phyloP scores from a whole-genome alignment of 2,888 invertebrate genomes.

The Dastarcus helophoroides region DNA sequence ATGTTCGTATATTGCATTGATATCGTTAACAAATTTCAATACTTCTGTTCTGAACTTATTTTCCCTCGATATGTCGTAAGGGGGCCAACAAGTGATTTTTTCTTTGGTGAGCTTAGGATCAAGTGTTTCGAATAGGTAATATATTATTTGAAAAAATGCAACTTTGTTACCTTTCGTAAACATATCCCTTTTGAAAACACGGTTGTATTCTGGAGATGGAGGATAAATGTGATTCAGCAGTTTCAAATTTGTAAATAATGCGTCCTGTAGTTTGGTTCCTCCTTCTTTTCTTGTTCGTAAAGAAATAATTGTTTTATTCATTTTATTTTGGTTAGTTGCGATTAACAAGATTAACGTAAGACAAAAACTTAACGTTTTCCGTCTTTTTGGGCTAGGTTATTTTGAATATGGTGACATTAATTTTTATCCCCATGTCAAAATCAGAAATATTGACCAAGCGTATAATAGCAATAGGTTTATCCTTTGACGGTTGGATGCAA shows the following conservation, averaged over 20 bases:
- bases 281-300: too few relatives aligned
- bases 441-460: too few relatives aligned
- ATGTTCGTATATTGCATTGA: constrained; percentile 25
- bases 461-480: too few relatives aligned
- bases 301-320: too few relatives aligned
- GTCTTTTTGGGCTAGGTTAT: too few relatives aligned
- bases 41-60: constrained; percentile 28
- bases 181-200: constrained; percentile 30
- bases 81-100: constrained; percentile 27
- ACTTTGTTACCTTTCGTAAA: constrained; percentile 32
- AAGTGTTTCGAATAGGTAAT: constrained; percentile 29
- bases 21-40: constrained; percentile 25
- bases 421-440: too few relatives aligned
- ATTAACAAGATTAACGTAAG: too few relatives aligned
- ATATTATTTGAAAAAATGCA: constrained; percentile 29
- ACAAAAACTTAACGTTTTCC: too few relatives aligned
- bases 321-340: too few relatives aligned
- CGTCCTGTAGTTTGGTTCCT: constrained; percentile 24
- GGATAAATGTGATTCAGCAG: constrained; percentile 24
- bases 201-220: constrained; percentile 24
- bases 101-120: constrained; percentile 25
- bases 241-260: constrained; percentile 25
- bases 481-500: too few relatives aligned
- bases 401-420: too few relatives aligned
- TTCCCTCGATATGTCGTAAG: constrained; percentile 25